Base-by-base conservation (phyloP, 2,888 invertebrate species). In the Deroplatys truncata region DNA sequence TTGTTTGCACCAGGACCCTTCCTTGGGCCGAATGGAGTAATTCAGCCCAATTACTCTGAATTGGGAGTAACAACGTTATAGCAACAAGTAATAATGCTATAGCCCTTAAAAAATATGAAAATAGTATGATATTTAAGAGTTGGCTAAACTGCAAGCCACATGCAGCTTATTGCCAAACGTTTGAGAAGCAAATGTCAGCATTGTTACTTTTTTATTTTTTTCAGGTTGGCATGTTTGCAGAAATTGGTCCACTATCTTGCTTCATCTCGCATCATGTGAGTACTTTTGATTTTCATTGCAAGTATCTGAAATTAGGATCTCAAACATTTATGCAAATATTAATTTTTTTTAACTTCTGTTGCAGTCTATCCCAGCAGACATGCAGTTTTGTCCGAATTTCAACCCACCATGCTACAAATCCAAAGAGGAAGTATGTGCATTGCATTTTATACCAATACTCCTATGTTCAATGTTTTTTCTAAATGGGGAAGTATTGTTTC, bases 361-460 rank as follows among this genome's bases (percentile, higher is more conserved):
- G 89, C 94, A 98, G 98, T 99, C 99, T 4, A 99, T 99, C 92
- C 99, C 99, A 88, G 97, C 98, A 28, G 99, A 99, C 93, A 99
- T 99, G 98, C 98, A 99, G 93, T 99, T 99, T 94, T 99, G 99
- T 93, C 99, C 99, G 0, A 98, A 98, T 93, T 97, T 98, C 72
- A 98, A 98, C 93, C 99, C 99, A 28, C 98, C 99, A 0, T 99
- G 99, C 93, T 99, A 99, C 93, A 99, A 99, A 94, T 98, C 98
- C 29, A 98, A 98, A 94, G 98, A 99, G 94, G 99, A 99, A 94
- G 95, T 95, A 93, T 92, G 92, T 91, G 86, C 84, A 28, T 85
- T 82, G 88, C 85, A 28, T 82, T 72, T 82, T 85, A 49, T 28
- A 31, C 28, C 2, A 16, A 56, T 56, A 56, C 3, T 4, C 5